A percentile compares a stretch with the other conserved stretches of the same genome.
Evolutionary conservation across 2,797 vertebrate species (phyloP).

Genomic region (Bradypus variegatus): DNA sequence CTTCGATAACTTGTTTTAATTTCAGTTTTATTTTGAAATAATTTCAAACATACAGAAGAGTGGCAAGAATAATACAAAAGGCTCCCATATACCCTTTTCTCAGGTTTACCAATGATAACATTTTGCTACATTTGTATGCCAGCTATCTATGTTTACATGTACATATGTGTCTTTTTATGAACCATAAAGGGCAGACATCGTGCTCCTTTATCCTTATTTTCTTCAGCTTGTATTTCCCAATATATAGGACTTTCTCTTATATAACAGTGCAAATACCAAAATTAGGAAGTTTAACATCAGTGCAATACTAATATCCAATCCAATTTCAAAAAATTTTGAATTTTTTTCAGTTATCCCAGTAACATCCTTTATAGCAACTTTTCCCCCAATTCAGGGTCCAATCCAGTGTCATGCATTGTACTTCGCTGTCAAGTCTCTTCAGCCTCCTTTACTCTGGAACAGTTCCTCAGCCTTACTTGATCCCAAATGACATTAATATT

Average conservation of each 20-base stretch:
- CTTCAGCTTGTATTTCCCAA: not conserved
- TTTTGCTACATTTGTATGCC: not conserved
- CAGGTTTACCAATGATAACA: not conserved
- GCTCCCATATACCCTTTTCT: not conserved
- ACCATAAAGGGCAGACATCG: not conserved
- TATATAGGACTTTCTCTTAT: not conserved
- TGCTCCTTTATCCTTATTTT: not conserved
- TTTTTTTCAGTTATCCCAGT: not conserved
- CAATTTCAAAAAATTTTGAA: too few species aligned
- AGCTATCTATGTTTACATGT: not conserved
- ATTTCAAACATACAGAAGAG: not conserved
- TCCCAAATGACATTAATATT: not conserved
- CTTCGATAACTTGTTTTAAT: not conserved
- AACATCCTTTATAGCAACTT: not conserved
- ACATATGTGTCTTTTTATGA: not conserved
- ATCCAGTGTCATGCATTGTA: not conserved
- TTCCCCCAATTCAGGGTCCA: not conserved
- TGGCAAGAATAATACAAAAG: not conserved
- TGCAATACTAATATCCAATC: not conserved
- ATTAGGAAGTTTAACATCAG: not conserved
- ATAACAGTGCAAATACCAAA: not conserved
- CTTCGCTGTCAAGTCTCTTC: not conserved
- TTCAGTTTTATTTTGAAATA: slow-evolving; percentile 28
- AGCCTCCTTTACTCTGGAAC: not conserved
- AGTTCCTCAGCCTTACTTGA: not conserved